Evolutionary conservation across 2,113 vertebrate genomes (phyloP).

Genomic region (Camelus dromedarius): DNA sequence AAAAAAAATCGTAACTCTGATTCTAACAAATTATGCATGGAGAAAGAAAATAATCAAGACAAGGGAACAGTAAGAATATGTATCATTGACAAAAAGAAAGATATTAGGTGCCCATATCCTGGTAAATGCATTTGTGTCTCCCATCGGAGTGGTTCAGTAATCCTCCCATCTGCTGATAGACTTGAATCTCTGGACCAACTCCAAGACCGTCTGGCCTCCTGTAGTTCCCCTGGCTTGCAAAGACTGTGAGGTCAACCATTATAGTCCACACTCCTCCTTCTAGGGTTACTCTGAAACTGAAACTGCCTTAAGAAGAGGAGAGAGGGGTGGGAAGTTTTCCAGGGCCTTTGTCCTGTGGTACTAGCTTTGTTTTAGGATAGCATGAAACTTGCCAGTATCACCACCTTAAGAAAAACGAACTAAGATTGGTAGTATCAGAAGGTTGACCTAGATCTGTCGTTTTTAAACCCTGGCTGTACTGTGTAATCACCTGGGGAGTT

Average conservation of each 20-base stretch:
- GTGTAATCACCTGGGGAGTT: neutral
- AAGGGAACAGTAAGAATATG: neutral
- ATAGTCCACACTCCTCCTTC: conserved; percentile 13
- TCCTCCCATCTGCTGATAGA: neutral
- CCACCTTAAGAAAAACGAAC: conserved; percentile 62
- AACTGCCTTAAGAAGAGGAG: conserved; percentile 41
- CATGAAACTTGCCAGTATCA: neutral
- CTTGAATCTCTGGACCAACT: conserved; percentile 7
- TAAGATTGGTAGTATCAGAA: conserved; percentile 40
- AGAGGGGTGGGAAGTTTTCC: conserved; percentile 23
- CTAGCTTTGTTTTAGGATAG: conserved; percentile 46
- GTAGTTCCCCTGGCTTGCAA: conserved; percentile 10
- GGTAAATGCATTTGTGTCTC: neutral
- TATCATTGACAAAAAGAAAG: neutral
- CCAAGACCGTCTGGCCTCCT: conserved; percentile 49
- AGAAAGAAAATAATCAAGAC: conserved; percentile 31
- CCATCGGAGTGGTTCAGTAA: neutral
- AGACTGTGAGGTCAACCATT: conserved; percentile 58
- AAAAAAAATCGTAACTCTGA: conserved; percentile 5
- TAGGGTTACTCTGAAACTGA: conserved; percentile 71
- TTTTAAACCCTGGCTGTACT: neutral
- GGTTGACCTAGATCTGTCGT: conserved; percentile 48
- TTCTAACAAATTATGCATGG: neutral
- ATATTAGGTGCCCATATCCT: neutral
- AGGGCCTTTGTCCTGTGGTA: conserved; percentile 44